These are phyloP conservation scores for Cryptoprocta ferox DNA, from an alignment of 2,797 vertebrate species.

Conservation along the genomic window DNA sequence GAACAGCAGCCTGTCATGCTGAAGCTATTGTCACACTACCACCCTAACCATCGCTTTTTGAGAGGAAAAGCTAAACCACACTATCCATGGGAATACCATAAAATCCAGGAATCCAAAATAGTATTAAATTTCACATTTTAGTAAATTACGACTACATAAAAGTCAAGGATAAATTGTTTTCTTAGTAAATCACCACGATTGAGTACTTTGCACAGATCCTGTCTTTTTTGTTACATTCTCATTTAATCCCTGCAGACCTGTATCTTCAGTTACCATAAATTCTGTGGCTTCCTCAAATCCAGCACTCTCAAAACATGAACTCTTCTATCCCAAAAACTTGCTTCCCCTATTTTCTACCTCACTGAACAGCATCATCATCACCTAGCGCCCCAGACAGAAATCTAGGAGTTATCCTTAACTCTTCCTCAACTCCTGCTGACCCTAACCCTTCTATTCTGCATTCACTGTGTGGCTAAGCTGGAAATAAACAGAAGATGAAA, in stretches of 20 bases:
- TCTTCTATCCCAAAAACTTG: background rate
- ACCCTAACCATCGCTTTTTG: background rate
- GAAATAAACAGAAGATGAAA: background rate
- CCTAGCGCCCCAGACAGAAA: background rate
- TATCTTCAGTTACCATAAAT: background rate
- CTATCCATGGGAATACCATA: background rate
- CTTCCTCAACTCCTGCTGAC: background rate
- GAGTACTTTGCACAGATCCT: background rate
- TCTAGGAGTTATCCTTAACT: background rate
- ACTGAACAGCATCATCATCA: background rate
- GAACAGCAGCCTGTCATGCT: background rate
- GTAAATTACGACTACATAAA: background rate
- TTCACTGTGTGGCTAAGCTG: background rate
- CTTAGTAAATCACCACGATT: background rate
- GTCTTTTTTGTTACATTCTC: background rate
- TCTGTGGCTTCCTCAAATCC: background rate
- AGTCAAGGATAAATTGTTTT: background rate
- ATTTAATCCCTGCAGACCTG: background rate
- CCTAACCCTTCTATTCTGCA: background rate
- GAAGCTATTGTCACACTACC: background rate
- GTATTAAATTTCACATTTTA: background rate
- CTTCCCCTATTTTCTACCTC: background rate
- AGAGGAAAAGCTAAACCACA: background rate
- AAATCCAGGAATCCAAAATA: background rate
- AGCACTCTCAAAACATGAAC: background rate